Evolutionary conservation across 2,888 invertebrate species (phyloP).

Genomic region (Yponomeuta evonymella): DNA sequence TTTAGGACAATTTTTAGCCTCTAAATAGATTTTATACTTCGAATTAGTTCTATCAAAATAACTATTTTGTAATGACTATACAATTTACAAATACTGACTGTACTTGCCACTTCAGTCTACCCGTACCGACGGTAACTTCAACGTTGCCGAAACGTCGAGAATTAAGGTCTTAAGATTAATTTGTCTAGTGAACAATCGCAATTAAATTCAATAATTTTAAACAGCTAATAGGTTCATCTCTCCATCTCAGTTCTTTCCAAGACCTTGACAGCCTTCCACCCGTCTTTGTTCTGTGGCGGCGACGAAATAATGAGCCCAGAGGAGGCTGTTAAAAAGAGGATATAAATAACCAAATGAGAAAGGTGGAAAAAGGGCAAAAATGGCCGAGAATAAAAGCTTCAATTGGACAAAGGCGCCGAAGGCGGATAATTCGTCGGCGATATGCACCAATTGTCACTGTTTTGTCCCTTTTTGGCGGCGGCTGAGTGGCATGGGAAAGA

Average conservation of each 20-base stretch:
- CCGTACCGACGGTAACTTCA: no score
- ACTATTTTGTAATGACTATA: no score
- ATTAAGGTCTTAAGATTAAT: no score
- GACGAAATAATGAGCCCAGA: slow-evolving; percentile 64
- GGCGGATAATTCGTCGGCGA: slow-evolving; percentile 70
- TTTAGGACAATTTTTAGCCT: no score
- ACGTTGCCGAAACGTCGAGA: no score
- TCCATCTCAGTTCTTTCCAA: not conserved
- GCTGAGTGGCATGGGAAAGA: slow-evolving; percentile 45
- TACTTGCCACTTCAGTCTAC: no score
- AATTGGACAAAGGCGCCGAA: slow-evolving; percentile 75
- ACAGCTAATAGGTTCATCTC: no score
- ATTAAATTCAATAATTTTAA: no score
- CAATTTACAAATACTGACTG: no score
- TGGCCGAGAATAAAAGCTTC: slow-evolving; percentile 67
- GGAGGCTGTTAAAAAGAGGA: slow-evolving; percentile 58
- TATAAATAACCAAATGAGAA: slow-evolving; percentile 76
- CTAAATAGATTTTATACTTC: no score
- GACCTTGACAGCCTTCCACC: not conserved
- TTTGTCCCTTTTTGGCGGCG: slow-evolving; percentile 60
- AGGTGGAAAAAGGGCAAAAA: slow-evolving; percentile 69
- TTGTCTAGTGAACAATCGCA: no score
- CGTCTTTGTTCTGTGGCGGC: slow-evolving; percentile 18
- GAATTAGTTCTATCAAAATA: no score
- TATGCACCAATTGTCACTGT: slow-evolving; percentile 75